Evolutionary conservation across 2,113 vertebrate genomes (phyloP), one percentile per base, ranked within the genome.

Genomic region (Leucoraja erinaceus): DNA sequence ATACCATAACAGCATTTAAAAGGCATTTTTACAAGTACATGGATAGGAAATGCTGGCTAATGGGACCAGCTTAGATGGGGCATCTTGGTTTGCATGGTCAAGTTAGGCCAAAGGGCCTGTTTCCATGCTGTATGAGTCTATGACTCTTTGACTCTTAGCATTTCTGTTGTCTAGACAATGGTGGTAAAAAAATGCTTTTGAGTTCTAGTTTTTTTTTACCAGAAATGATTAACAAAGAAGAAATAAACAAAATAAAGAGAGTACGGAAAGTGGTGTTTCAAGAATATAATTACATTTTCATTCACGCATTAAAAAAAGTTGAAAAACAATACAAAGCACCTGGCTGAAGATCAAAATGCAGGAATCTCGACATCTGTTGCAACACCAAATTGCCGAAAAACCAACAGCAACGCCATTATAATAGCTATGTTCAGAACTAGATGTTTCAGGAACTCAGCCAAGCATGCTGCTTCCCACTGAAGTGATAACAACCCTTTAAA

Each of bases 381-480:
- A 63, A 59, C 28, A 31, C 5, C n/a, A 88, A 63, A 88, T 33
- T 88, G 59, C 12, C 25, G 11, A 63, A 28, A 5, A 63, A 59
- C 83, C 59, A 86, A 86, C 83, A 63, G 10, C 12, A 88, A 31
- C 83, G 7, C 81, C 10, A 61, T 86, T 86, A 61, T n/a, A 61
- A 56, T 20, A 33, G 59, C 59, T 63, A 88, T 88, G 83, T 31
- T 88, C 83, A 88, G 83, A 86, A 8, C 59, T 31, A 5, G 56
- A 56, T 83, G 56, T 88, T 88, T 88, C 83, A 88, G 83, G 59
- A 88, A 88, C 59, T 88, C 25, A 88, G 59, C 83, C 59, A 88
- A 88, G 10, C 56, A 25, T 8, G 4, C 56, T n/a, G n/a, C 83
- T 86, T 14, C 56, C 59, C n/a, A 10, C 31, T 88, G 28, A 88